Evolutionary conservation across 2,113 vertebrate species (phyloP), one percentile per base, ranked within the genome.

Genomic region (Alectura lathami): DNA sequence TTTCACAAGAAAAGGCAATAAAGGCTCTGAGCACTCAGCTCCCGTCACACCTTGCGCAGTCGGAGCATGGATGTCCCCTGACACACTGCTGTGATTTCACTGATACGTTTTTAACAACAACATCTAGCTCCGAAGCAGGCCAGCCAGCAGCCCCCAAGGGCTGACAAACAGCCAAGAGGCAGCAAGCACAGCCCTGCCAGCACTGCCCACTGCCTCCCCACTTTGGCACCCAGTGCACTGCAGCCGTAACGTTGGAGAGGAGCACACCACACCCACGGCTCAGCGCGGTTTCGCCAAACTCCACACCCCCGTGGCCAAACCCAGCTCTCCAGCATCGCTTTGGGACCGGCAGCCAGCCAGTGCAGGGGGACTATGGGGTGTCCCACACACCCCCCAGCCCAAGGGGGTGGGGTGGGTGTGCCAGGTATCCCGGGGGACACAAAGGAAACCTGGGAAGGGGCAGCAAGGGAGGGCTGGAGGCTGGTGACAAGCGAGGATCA

Each of bases 41-140:
- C 54, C 26, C 34, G 42, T 9, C 1, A 2, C 9, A 17, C 2
- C 0, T 12, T 40, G 50, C 34, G 27, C 7, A n/a, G n/a, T n/a
- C n/a, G 50, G 27, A 38, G 36, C n/a, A 72, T 1, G 9, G 36
- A 66, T 17, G 15, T 16, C 6, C 43, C 43, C 43, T 45, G 43
- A 16, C 43, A 45, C 43, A 17, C 17, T 15, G 43, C 43, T 15
- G 13, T 45, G 43, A 45, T 45, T 45, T 45, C 43, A 15, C 17
- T 45, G 6, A 15, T 11, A 17, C 14, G 43, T 20, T 66, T 40
- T 3, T 53, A n/a, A 70, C 67, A 30, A 48, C 53, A 91, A 68
- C 13, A 62, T 2, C n/a, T 50, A 27, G 38, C 17, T 92, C 27
- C 51, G 50, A 66, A 79, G 38, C 27, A 36, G 54, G 26, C 8